phyloP scores from a whole-genome alignment of 35 echinoderm and acorn worm species.

The Chiridota heheva region DNA sequence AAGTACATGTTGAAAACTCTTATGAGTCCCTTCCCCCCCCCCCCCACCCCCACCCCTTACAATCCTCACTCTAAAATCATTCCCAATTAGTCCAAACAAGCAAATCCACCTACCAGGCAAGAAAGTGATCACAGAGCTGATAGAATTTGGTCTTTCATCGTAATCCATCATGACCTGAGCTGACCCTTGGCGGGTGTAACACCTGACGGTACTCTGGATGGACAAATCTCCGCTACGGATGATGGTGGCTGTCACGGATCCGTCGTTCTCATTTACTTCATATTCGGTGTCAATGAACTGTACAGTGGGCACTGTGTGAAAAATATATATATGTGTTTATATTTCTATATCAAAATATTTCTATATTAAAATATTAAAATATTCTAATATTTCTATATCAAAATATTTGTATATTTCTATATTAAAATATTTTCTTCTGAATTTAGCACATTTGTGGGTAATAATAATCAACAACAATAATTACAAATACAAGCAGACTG shows the following conservation, averaged over 20 bases:
- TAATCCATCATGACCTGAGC: constrained; percentile 94
- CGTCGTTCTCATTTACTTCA: constrained; percentile 88
- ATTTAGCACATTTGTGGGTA: too few species aligned
- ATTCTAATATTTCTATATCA: background rate
- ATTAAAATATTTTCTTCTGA: background rate
- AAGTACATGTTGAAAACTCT: too few species aligned
- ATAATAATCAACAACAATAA: too few species aligned
- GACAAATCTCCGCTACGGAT: constrained; percentile 79
- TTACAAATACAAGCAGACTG: too few species aligned
- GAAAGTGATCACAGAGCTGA: constrained; percentile 79
- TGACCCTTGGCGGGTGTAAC: constrained; percentile 92
- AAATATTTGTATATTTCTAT: background rate
- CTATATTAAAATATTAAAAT: background rate
- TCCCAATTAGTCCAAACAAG: background rate
- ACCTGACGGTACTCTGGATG: constrained; percentile 70
- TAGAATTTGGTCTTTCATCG: constrained; percentile 82
- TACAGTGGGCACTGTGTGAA: constrained; percentile 86
- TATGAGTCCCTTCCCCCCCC: too few species aligned
- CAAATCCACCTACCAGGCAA: constrained; percentile 66
- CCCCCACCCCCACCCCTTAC: background rate
- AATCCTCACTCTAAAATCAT: background rate
- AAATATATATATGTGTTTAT: too few species aligned
- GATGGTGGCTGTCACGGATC: constrained; percentile 55
- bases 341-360: background rate
- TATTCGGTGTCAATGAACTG: constrained; percentile 80